A percentile compares a stretch with the other conserved stretches of the same genome.
phyloP scores from a whole-genome alignment of 2,797 vertebrate genomes.

The Cyclopterus lumpus region DNA sequence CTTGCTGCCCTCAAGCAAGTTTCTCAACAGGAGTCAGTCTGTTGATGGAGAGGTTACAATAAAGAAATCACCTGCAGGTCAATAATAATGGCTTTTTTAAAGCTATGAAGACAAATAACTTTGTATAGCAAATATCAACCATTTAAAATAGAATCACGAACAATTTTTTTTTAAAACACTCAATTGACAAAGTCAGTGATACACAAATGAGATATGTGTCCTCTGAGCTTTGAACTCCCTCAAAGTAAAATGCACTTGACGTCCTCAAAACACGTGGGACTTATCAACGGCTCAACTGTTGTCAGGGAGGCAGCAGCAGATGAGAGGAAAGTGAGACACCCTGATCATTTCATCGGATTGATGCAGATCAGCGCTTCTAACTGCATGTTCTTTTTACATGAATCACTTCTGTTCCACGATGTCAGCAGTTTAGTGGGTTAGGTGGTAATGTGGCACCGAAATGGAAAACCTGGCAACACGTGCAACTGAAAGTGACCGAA shows the following conservation, averaged over 20 bases:
- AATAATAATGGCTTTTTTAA: not conserved
- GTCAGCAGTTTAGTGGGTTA: constrained; percentile 37
- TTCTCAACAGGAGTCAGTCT: constrained; percentile 4
- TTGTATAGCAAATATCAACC: not conserved
- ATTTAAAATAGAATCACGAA: not conserved
- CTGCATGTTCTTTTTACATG: constrained; percentile 33
- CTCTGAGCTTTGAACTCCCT: constrained; percentile 55
- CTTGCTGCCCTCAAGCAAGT: constrained; percentile 24
- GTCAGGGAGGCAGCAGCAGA: constrained; percentile 41
- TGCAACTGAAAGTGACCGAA: not conserved
- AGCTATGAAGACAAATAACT: not conserved
- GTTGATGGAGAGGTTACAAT: constrained; percentile 19
- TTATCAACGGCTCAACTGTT: constrained; percentile 64
- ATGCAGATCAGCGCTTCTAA: constrained; percentile 47
- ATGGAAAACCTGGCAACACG: constrained; percentile 3
- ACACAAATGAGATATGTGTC: constrained; percentile 23
- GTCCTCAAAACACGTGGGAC: constrained; percentile 73
- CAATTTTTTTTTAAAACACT: not conserved
- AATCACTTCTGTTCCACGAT: constrained; percentile 50
- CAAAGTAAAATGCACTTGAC: constrained; percentile 52
- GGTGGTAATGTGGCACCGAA: constrained; percentile 6
- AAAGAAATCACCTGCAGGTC: constrained; percentile 38
- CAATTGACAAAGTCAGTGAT: not conserved
- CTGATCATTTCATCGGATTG: constrained; percentile 57
- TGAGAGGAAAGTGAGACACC: constrained; percentile 42